Percentiles rank a stretch among this genome's conserved stretches.
Evolutionary conservation across 2,797 vertebrate genomes (phyloP).

Genomic region (Iguana delicatissima): DNA sequence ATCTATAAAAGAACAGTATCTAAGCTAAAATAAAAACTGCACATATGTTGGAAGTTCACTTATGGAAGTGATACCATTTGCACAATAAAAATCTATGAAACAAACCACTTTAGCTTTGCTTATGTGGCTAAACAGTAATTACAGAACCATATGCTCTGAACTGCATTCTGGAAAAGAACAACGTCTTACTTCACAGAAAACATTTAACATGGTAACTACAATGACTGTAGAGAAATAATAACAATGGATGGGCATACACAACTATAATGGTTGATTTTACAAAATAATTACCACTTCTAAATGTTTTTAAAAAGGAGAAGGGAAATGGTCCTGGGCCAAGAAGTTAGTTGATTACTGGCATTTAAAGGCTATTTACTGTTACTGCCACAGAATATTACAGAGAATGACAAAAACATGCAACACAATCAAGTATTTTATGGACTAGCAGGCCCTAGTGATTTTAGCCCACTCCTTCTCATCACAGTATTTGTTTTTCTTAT

Average conservation of each 20-base stretch:
- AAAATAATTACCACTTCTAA: not conserved
- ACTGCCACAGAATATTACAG: not conserved
- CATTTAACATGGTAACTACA: not conserved
- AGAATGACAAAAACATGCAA: not conserved
- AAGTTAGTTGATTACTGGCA: not conserved
- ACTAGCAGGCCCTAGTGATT: no score
- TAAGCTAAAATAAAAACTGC: conserved; percentile 5
- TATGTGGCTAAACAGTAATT: conserved; percentile 22
- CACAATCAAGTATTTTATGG: no score
- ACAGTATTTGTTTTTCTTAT: no score
- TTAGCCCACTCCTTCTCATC: no score
- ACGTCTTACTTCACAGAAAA: not conserved
- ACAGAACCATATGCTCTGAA: conserved; percentile 11
- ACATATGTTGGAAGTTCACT: conserved; percentile 1
- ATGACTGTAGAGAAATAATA: not conserved
- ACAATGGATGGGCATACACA: not conserved
- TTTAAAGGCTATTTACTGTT: not conserved
- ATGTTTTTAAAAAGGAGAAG: not conserved
- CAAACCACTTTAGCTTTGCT: not conserved
- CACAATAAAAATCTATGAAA: not conserved
- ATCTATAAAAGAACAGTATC: not conserved
- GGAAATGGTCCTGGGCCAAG: not conserved
- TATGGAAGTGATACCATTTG: not conserved
- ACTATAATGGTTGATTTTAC: not conserved
- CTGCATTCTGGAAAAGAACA: not conserved